A percentile compares a stretch with the other conserved stretches of the same genome.
phyloP scores from a whole-genome alignment of 2,888 invertebrate genomes.

The Eucriotettix oculatus region DNA sequence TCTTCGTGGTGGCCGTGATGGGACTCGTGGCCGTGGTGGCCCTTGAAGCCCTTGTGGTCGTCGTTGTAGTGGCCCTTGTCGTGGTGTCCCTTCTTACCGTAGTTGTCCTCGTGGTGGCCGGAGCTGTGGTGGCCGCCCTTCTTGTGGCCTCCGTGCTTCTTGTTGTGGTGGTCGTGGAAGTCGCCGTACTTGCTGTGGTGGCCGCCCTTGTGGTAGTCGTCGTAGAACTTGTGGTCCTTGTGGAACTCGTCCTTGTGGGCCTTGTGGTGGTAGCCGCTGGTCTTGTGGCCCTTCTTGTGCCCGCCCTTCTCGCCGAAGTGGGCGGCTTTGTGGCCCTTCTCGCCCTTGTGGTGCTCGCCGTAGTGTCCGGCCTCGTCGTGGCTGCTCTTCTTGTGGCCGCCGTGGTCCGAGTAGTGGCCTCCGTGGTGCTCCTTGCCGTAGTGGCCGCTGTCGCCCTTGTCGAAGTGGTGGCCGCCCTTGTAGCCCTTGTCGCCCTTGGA shows the following conservation, averaged over 20 bases:
- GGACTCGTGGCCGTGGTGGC: conserved; percentile 59
- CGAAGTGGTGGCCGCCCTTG: conserved; percentile 57
- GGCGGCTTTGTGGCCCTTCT: conserved; percentile 47
- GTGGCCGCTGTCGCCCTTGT: conserved; percentile 58
- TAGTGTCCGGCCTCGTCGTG: conserved; percentile 46
- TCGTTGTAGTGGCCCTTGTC: conserved; percentile 71
- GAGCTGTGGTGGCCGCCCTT: conserved; percentile 66
- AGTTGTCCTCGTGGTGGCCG: conserved; percentile 61
- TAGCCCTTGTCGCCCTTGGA: conserved; percentile 67
- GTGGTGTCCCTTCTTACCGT: conserved; percentile 65
- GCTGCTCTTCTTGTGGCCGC: conserved; percentile 43
- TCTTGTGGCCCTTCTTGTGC: conserved; percentile 61
- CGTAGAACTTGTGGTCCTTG: conserved; percentile 70
- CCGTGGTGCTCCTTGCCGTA: conserved; percentile 62
- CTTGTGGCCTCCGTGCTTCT: conserved; percentile 60
- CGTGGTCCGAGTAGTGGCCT: conserved; percentile 43
- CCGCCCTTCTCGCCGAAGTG: conserved; percentile 59
- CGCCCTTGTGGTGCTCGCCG: conserved; percentile 47
- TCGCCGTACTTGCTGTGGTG: conserved; percentile 61
- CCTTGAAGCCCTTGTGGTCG: conserved; percentile 66
- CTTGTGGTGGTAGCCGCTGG: conserved; percentile 62
- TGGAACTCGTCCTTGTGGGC: conserved; percentile 69
- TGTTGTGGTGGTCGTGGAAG: conserved; percentile 59
- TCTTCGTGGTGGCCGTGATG: conserved; percentile 61
- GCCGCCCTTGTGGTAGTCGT: conserved; percentile 68